Evolutionary conservation across 1,140 invertebrate genomes (phyloP).

Genomic region (Latrodectus geometricus): DNA sequence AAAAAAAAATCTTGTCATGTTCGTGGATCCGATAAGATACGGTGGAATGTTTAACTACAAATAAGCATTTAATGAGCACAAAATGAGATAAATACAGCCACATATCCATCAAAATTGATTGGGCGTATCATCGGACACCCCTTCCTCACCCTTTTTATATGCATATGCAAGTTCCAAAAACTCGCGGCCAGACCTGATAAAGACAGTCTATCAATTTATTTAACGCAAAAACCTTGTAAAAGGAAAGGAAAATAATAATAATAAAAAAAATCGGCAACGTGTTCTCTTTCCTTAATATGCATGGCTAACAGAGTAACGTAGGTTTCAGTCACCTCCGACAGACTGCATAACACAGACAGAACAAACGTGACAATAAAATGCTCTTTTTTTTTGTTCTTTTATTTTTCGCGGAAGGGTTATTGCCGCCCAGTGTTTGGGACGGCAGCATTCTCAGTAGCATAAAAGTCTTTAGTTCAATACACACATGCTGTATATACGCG

Average conservation of each 20-base stretch:
- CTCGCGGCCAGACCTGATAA: not conserved
- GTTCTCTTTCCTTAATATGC: conserved; percentile 32
- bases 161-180: conserved; percentile 27
- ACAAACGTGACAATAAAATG: conserved; percentile 37
- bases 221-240: conserved; percentile 38
- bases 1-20: too few species aligned
- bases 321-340: not conserved
- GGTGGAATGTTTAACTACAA: too few species aligned
- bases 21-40: too few species aligned
- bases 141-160: not conserved
- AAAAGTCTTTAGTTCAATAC: conserved; percentile 45
- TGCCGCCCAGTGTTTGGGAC: conserved; percentile 34
- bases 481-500: conserved; percentile 27
- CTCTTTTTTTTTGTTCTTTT: not conserved
- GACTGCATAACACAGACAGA: conserved; percentile 21
- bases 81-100: not conserved
- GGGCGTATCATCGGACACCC: not conserved
- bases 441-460: conserved; percentile 45
- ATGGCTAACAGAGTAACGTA: conserved; percentile 22
- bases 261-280: conserved; percentile 14
- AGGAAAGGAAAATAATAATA: too few species aligned
- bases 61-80: not conserved
- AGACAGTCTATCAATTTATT: conserved; percentile 34
- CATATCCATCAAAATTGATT: conserved; percentile 37
- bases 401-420: conserved; percentile 49